A percentile compares a stretch with the other conserved stretches of the same genome.
Evolutionary conservation across 2,797 vertebrate genomes (phyloP).

Genomic region (Siniperca scherzeri): DNA sequence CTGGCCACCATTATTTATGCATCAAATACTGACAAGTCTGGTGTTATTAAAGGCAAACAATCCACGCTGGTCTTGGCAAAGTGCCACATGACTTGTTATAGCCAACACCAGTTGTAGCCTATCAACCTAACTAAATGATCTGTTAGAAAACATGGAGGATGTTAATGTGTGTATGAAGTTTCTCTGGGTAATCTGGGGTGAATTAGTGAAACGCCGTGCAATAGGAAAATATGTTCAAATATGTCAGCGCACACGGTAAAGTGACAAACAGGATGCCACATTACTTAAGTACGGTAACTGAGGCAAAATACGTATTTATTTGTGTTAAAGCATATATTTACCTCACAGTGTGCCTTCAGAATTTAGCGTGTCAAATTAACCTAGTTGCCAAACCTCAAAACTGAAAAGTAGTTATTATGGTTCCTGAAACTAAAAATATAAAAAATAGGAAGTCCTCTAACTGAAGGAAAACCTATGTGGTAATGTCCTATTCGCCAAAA

Average conservation of each 20-base stretch:
- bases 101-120: slow-evolving; percentile 58
- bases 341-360: slow-evolving; percentile 21
- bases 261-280: slow-evolving; percentile 29
- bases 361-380: slow-evolving; percentile 38
- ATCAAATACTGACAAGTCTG: slow-evolving; percentile 70
- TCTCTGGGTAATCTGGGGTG: slow-evolving; percentile 51
- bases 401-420: slow-evolving; percentile 46
- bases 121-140: slow-evolving; percentile 63
- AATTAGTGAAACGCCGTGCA: slow-evolving; percentile 42
- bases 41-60: slow-evolving; percentile 76
- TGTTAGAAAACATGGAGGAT: slow-evolving; percentile 61
- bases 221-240: slow-evolving; percentile 47
- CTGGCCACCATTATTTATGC: slow-evolving; percentile 71
- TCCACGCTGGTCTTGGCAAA: slow-evolving; percentile 69
- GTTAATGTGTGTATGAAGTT: slow-evolving; percentile 57
- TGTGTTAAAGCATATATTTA: slow-evolving; percentile 48
- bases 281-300: slow-evolving; percentile 23
- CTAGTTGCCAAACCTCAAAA: slow-evolving; percentile 44
- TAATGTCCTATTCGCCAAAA: slow-evolving; percentile 25
- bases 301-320: slow-evolving; percentile 32
- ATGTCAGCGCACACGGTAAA: slow-evolving; percentile 41
- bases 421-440: slow-evolving; percentile 45
- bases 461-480: slow-evolving; percentile 39
- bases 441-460: slow-evolving; percentile 24
- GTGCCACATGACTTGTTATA: slow-evolving; percentile 69